A percentile compares a stretch with the other conserved stretches of the same genome.
phyloP scores from a whole-genome alignment of 2,888 invertebrate genomes.

The Cerceris rybyensis region DNA sequence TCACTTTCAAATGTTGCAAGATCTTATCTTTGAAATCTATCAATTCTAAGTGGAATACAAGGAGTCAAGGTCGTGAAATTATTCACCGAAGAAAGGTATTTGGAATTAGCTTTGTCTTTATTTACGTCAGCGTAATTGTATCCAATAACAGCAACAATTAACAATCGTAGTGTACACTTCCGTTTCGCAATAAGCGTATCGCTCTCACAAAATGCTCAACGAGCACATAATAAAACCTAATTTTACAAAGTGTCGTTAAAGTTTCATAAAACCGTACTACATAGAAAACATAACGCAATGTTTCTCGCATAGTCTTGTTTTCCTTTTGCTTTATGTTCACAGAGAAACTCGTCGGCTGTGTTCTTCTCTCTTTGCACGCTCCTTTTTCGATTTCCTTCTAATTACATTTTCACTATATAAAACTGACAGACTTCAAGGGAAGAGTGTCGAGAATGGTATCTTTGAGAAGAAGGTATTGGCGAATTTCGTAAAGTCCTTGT shows the following conservation, averaged over 20 bases:
- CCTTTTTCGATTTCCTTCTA: neutral
- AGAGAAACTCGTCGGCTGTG: neutral
- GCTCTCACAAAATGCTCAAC: neutral
- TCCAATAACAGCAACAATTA: slow-evolving; percentile 29
- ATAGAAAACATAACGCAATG: neutral
- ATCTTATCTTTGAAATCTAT: too few relatives aligned
- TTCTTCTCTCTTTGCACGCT: neutral
- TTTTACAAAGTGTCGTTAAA: slow-evolving; percentile 4
- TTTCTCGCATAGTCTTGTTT: neutral
- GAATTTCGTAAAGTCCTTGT: slow-evolving; percentile 83
- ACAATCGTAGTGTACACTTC: neutral
- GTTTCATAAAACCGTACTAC: neutral
- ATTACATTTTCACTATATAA: slow-evolving; percentile 7
- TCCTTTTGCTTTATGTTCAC: neutral
- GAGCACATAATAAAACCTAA: neutral
- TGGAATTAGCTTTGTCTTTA: slow-evolving; percentile 29
- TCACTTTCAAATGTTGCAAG: too few relatives aligned
- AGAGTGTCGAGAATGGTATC: slow-evolving; percentile 73
- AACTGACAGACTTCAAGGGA: slow-evolving; percentile 65
- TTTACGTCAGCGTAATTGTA: slow-evolving; percentile 17
- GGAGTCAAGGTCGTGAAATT: neutral
- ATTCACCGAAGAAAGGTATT: neutral
- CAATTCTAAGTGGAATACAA: too few relatives aligned
- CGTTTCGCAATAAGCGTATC: neutral
- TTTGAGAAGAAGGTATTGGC: slow-evolving; percentile 83